Evolutionary conservation across 2,888 invertebrate species (phyloP).

Genomic region (Caenorhabditis drosophilae): DNA sequence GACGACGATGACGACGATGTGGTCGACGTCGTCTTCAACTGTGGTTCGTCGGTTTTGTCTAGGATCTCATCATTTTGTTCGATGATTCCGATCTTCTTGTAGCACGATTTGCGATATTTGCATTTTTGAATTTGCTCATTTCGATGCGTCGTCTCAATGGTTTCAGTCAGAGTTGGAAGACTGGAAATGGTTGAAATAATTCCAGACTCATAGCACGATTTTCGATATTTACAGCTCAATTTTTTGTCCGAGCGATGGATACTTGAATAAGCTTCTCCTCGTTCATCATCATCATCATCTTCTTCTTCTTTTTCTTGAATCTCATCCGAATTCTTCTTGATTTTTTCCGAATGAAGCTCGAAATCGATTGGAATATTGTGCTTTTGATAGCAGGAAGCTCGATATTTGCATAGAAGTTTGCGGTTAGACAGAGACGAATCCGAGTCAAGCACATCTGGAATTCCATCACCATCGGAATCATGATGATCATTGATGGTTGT

Average conservation of each 20-base stretch:
- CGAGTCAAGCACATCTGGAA: slow-evolving; percentile 34
- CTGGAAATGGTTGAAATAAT: slow-evolving; percentile 22
- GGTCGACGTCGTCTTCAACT: slow-evolving; percentile 9
- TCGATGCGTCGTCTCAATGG: slow-evolving; percentile 13
- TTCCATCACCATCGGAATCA: slow-evolving; percentile 36
- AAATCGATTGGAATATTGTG: slow-evolving; percentile 26
- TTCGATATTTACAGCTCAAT: slow-evolving; percentile 56
- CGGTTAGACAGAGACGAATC: slow-evolving; percentile 29
- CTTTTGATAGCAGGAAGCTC: slow-evolving; percentile 55
- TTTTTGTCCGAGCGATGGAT: background rate
- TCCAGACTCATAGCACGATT: slow-evolving; percentile 60
- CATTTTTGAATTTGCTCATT: slow-evolving; percentile 23
- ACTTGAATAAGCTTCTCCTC: slow-evolving; percentile 23
- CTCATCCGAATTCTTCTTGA: slow-evolving; percentile 9
- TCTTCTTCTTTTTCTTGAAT: slow-evolving; percentile 2
- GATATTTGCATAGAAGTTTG: slow-evolving; percentile 63
- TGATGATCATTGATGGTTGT: slow-evolving; percentile 14
- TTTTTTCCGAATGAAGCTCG: slow-evolving; percentile 26
- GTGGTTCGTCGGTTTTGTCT: slow-evolving; percentile 19
- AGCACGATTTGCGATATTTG: slow-evolving; percentile 48
- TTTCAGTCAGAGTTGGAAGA: slow-evolving; percentile 15
- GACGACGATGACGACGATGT: slow-evolving; percentile 2
- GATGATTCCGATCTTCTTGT: slow-evolving; percentile 21
- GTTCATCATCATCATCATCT: slow-evolving; percentile 24
- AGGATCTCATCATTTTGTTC: slow-evolving; percentile 16